Base-by-base conservation (phyloP, 2,113 vertebrate species). In the Clupea harengus region DNA sequence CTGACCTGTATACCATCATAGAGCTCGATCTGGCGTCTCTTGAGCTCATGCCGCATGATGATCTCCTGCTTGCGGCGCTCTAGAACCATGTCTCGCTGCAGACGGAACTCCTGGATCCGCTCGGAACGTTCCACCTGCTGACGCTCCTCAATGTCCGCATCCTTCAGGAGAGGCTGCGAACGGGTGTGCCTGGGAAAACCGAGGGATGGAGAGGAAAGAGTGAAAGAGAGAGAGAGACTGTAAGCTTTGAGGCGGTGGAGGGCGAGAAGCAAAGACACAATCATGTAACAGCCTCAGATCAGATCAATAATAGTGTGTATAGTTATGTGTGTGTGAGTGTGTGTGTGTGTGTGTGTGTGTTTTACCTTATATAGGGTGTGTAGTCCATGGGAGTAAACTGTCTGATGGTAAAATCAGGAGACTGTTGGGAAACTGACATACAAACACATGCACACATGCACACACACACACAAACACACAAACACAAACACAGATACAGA, bases 1-100 rank as follows among this genome's bases (percentile, higher is more conserved):
- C 83, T 87, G 82, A 99, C 97, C 95, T 96, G 93, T 86, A 97
- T 91, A 52, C 92, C 90, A 44, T 95, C 91, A 75, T 96, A 96
- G 88, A 91, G 95, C 81, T 96, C 92, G 87, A 95, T 84, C 81
- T 96, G 90, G 80, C 83, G 86, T 72, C 91, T 88, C 88, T 95
- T 96, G 78, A 96, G 72, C 78, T 93, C 92, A 52, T 83, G 86
- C 50, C 93, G 91, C 32, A 90, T 87, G n/a, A 90, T 90, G 84
- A 89, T 84, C 85, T 96, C 93, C 52, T 92, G 87, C 72, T 94
- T 87, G 72, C 93, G 95, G 82, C 94, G 87, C 82, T 97, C 93
- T 67, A 96, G 89, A 81, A 94, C 28, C 6, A 91, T 89, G 11
- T 90, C 89, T 78, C 94, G 92, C 20, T 94, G 87, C 87, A 97